Base-by-base conservation (phyloP, 1,140 invertebrate genomes). In the Helicorthomorpha holstii region DNA sequence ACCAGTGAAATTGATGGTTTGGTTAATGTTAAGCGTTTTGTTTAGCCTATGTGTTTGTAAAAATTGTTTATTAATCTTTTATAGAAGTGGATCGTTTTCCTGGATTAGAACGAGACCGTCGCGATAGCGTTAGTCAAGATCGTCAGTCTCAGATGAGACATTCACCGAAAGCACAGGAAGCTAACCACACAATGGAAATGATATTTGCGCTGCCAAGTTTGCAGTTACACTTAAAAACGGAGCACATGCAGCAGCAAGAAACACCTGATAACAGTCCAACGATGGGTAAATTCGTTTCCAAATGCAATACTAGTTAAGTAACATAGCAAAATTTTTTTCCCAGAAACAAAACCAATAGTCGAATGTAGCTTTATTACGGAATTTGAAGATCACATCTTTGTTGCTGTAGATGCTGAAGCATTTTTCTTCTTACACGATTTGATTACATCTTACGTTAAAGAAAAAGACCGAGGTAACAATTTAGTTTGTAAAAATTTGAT, bases 351-450 rank as follows among this genome's bases (percentile, higher is more conserved):
- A 66, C 90, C 91, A 24, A 72, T 82, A 26, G 89, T 97, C 22
- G 84, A 94, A 60, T 95, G 90, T 71, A 92, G 87, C 67, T 96
- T 98, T 67, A 91, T 95, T 26, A 95, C 92, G 7, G 92, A 97
- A 69, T 96, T 98, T 71, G 90, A 95, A 66, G 91, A 96, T 67
- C 93, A 96, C 64, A 97, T 96, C 59, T 94, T 91, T 68, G 91
- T 98, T 51, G 93, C 93, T 1, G 90, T 96, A 54, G 91, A 96
- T 73, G 92, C 92, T 0, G 93, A 98, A 68, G 88, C 89, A 16
- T 95, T 97, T 69, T 89, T 96, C 68, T 98, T 96, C 66, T 72
- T 98, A 41, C 93, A 98, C 66, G 92, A 98, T 69, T 74, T 98
- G 25, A 93, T 98, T 48, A 90, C 84, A 0, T 90, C 89, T 0